phyloP scores from a whole-genome alignment of 2,888 invertebrate genomes.

The Cephonodes hylas region DNA sequence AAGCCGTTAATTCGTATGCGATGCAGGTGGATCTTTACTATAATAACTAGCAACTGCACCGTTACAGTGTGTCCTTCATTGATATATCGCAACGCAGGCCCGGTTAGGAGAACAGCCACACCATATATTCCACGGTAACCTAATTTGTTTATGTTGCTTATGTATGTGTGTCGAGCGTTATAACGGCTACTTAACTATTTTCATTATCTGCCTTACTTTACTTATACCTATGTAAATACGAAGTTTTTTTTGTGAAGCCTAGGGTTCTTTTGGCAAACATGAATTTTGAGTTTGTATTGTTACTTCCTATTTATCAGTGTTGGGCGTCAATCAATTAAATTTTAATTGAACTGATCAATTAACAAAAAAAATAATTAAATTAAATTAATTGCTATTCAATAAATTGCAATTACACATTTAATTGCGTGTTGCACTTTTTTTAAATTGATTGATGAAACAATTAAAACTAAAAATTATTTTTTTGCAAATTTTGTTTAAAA shows the following conservation, averaged over 20 bases:
- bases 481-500: too few species aligned
- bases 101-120: constrained; percentile 39
- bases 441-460: too few species aligned
- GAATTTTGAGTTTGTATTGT: too few species aligned
- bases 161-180: constrained; percentile 5
- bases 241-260: background rate
- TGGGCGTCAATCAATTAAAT: too few species aligned
- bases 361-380: too few species aligned
- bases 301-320: too few species aligned
- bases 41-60: constrained; percentile 46
- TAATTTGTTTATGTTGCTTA: constrained; percentile 30
- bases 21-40: constrained; percentile 27
- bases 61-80: constrained; percentile 50
- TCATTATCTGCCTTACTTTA: background rate
- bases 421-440: too few species aligned
- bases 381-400: too few species aligned
- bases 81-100: constrained; percentile 45
- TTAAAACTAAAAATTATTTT: too few species aligned
- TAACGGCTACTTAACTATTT: background rate
- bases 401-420: too few species aligned
- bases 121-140: constrained; percentile 36
- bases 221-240: background rate
- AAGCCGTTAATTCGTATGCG: constrained; percentile 59
- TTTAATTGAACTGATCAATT: too few species aligned
- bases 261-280: too few species aligned